Evolutionary conservation across 2,113 vertebrate genomes (phyloP), one percentile per base, ranked within the genome.

Genomic region (Prunella fulvescens): DNA sequence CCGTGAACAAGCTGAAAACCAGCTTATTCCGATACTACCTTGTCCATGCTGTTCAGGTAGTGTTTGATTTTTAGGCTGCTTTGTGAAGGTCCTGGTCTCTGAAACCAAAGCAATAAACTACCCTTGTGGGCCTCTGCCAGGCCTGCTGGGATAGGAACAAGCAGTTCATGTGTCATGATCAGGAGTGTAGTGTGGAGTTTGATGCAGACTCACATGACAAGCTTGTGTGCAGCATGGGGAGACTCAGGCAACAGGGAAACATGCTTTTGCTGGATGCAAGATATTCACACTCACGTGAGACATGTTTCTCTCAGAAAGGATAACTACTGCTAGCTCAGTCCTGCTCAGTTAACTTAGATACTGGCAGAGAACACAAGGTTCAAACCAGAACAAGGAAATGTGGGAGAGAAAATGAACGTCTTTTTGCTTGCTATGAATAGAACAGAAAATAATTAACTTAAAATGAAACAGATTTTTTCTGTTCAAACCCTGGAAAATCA

Each of bases 21-120:
- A 99, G 99, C 88, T 97, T 99, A 18, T 99, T 98, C 95, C 98
- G 99, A 37, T 99, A 99, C 97, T 99, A 99, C 90, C 98, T 99
- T 5, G 98, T 99, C 86, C 96, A 98, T 72, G 98, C 98, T 12
- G 91, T 99, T 82, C 98, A 99, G 98, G 99, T 99, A 74, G 51
- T 24, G 48, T 19, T 88, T 58, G 40, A 6, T 39, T 47, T 67
- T 67, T 23, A 47, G 57, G 42, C 28, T 91, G 1, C 50, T 81
- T 84, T 81, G 7, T 51, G 50, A 56, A 57, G 22, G 19, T 37
- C 23, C 13, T 33, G 29, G 12, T 24, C 20, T 56, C 29, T 73
- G 58, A 81, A 83, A 73, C 18, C 45, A 70, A 42, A 45, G 47
- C 24, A 33, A 8, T 40, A 7, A 73, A 44, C 19, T 65, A 16